A percentile compares a stretch with the other conserved stretches of the same genome.
These are phyloP conservation scores for Protodeltote pygarga DNA, from an alignment of 2,888 invertebrate species.

Conservation along the genomic window DNA sequence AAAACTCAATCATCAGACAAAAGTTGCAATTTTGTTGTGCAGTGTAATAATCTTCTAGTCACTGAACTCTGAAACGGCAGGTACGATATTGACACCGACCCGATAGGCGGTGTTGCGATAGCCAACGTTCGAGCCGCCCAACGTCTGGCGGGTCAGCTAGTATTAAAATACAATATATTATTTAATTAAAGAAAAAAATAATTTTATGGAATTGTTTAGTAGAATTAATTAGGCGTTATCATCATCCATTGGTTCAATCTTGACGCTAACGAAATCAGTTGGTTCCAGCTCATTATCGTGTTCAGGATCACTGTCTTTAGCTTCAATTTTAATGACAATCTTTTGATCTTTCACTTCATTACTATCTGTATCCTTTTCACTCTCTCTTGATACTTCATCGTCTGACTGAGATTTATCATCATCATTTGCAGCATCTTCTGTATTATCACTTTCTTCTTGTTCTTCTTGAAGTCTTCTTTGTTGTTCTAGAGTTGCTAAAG, in stretches of 20 bases:
- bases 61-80: too few relatives aligned
- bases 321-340: constrained; percentile 40
- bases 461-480: background rate
- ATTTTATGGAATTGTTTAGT: too few relatives aligned
- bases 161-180: too few relatives aligned
- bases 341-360: constrained; percentile 21
- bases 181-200: too few relatives aligned
- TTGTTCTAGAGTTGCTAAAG: constrained; percentile 47
- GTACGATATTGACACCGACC: too few relatives aligned
- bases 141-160: too few relatives aligned
- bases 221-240: constrained; percentile 8
- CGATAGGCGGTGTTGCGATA: too few relatives aligned
- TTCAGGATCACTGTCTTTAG: constrained; percentile 44
- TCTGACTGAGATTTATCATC: constrained; percentile 18
- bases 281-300: constrained; percentile 65
- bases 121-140: too few relatives aligned
- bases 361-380: constrained; percentile 23
- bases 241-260: constrained; percentile 75
- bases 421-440: constrained; percentile 11
- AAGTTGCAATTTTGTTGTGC: too few relatives aligned
- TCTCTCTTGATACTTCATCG: constrained; percentile 21
- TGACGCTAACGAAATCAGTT: constrained; percentile 80
- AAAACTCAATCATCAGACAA: too few relatives aligned
- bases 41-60: too few relatives aligned
- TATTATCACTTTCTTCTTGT: constrained; percentile 1